A percentile compares a stretch with the other conserved stretches of the same genome.
phyloP scores from a whole-genome alignment of 2,888 invertebrate species.

The Chirona hameri region DNA sequence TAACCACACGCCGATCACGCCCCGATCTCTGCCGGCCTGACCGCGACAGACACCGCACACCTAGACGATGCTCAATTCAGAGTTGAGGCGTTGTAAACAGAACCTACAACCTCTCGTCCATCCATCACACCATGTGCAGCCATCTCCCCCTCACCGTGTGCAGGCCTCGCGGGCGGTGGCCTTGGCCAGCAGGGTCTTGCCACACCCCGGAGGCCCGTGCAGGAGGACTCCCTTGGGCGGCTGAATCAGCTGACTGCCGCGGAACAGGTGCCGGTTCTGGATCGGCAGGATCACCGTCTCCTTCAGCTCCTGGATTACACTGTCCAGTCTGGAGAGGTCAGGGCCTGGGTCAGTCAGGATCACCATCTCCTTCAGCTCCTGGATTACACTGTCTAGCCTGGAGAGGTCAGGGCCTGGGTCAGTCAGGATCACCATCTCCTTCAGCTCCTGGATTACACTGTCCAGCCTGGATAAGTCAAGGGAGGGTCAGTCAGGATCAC shows the following conservation, averaged over 20 bases:
- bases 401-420: too few relatives aligned
- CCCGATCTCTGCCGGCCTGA: too few relatives aligned
- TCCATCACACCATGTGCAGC: too few relatives aligned
- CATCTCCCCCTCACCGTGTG: conserved; percentile 39
- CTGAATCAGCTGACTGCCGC: conserved; percentile 77
- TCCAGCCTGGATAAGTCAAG: too few relatives aligned
- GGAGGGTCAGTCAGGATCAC: conserved; percentile 63
- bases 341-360: conserved; percentile 57
- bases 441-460: conserved; percentile 50
- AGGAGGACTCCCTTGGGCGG: conserved; percentile 92
- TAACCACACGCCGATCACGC: too few relatives aligned
- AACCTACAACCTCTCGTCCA: too few relatives aligned
- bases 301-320: conserved; percentile 79
- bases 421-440: conserved; percentile 82
- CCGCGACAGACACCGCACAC: too few relatives aligned
- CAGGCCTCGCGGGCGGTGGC: conserved; percentile 88
- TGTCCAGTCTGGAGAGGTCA: conserved; percentile 55
- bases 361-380: conserved; percentile 87
- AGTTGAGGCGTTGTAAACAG: too few relatives aligned
- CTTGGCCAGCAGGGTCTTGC: conserved; percentile 94
- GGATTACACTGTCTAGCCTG: conserved; percentile 70
- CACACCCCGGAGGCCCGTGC: conserved; percentile 95
- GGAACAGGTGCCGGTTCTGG: conserved; percentile 75
- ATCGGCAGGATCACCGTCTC: conserved; percentile 94
- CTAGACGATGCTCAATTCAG: too few relatives aligned